A percentile compares a stretch with the other conserved stretches of the same genome.
These are phyloP conservation scores for Hyperopisus bebe DNA, from an alignment of 2,113 vertebrate species.

Conservation along the genomic window DNA sequence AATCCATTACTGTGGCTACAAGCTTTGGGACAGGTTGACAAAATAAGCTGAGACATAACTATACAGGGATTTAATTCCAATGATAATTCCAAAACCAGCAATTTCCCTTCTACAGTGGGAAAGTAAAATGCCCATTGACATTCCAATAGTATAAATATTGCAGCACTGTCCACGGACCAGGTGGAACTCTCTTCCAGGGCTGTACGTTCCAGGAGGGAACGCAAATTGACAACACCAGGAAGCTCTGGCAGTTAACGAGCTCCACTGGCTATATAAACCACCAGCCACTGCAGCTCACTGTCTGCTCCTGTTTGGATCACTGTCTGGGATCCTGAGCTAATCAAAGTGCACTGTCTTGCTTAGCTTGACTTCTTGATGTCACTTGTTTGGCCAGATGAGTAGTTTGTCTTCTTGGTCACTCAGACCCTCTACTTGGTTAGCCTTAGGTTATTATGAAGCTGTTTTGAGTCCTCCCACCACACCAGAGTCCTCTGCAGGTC, in stretches of 20 bases:
- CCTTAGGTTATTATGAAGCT: neutral
- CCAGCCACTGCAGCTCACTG: neutral
- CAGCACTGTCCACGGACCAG: neutral
- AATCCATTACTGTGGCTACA: neutral
- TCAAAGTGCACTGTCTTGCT: neutral
- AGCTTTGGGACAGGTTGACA: neutral
- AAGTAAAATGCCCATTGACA: neutral
- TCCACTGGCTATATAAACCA: neutral
- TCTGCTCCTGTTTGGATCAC: neutral
- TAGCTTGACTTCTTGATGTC: neutral
- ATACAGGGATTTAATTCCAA: neutral
- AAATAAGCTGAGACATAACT: neutral
- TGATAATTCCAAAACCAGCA: neutral
- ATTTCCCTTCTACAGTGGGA: neutral
- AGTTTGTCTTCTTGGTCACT: neutral
- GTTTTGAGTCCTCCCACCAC: neutral
- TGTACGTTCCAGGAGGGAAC: neutral
- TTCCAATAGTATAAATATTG: neutral
- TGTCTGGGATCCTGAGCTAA: neutral
- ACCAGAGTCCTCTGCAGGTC: neutral
- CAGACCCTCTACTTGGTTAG: neutral
- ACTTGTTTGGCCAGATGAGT: neutral
- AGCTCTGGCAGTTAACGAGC: neutral
- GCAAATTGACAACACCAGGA: constrained; percentile 7
- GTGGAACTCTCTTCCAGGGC: neutral